Evolutionary conservation across 2,113 vertebrate species (phyloP).

Genomic region (Xiphophorus couchianus): DNA sequence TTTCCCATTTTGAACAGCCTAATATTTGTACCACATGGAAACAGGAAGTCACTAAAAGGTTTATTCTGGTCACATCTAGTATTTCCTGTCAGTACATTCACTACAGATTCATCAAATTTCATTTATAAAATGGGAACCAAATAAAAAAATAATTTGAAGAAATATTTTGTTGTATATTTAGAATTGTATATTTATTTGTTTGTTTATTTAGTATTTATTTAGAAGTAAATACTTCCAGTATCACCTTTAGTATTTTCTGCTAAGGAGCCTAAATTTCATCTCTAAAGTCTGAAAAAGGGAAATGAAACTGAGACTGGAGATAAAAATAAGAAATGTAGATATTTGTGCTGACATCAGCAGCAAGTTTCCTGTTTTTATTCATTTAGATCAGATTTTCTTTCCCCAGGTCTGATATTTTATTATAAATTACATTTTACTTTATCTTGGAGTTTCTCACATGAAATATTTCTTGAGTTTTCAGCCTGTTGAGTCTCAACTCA

Average conservation of each 20-base stretch:
- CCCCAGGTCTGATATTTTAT: too few species aligned
- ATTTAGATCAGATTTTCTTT: too few species aligned
- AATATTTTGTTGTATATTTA: neutral
- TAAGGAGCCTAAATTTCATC: neutral
- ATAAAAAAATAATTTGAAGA: neutral
- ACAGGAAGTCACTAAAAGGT: neutral
- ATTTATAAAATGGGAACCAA: too few species aligned
- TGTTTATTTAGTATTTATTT: too few species aligned
- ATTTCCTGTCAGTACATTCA: neutral
- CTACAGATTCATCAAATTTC: too few species aligned
- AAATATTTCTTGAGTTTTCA: neutral
- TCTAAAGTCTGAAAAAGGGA: neutral
- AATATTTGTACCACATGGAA: neutral
- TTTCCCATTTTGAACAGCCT: neutral
- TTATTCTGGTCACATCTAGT: neutral
- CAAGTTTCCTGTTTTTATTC: neutral
- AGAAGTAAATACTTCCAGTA: neutral
- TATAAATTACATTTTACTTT: too few species aligned
- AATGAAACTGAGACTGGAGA: neutral
- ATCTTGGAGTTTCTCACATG: too few species aligned
- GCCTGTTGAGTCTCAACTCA: slow-evolving; percentile 40
- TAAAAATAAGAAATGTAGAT: neutral
- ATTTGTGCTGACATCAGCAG: neutral
- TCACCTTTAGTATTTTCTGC: neutral
- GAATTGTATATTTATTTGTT: too few species aligned